Evolutionary conservation across 64 coral and sea anemone genomes (phyloP).

Genomic region (Acropora yongei): DNA sequence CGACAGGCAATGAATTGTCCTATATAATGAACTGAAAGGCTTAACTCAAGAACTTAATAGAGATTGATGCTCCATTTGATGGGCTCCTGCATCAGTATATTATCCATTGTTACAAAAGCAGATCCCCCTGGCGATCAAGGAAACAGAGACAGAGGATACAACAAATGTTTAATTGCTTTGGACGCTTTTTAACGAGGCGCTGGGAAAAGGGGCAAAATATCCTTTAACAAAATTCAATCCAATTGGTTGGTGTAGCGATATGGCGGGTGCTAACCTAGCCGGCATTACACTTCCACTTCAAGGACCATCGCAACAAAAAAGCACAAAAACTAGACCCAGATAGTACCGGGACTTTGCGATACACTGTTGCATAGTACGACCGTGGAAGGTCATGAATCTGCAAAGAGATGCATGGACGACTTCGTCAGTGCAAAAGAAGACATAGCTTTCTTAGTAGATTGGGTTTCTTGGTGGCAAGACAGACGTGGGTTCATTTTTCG

Average conservation of each 20-base stretch:
- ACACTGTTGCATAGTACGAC: conserved; percentile 8
- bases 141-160: not conserved
- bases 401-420: not conserved
- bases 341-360: conserved; percentile 43
- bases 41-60: too few relatives aligned
- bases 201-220: not conserved
- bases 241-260: not conserved
- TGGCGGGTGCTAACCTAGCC: conserved; percentile 11
- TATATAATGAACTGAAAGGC: too few relatives aligned
- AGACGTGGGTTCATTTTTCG: conserved; percentile 48
- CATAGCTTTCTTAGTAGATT: not conserved
- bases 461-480: not conserved
- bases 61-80: too few relatives aligned
- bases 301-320: conserved; percentile 24
- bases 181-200: conserved; percentile 22
- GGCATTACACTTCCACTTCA: conserved; percentile 50
- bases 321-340: not conserved
- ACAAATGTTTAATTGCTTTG: conserved; percentile 19
- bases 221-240: conserved; percentile 3
- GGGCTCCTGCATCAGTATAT: too few relatives aligned
- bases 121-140: conserved; percentile 30
- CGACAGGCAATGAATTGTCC: too few relatives aligned
- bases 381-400: too few relatives aligned
- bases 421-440: conserved; percentile 6
- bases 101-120: too few relatives aligned